These are phyloP conservation scores for Xenopus borealis DNA, from an alignment of 2,113 vertebrate species.

Conservation along the genomic window DNA sequence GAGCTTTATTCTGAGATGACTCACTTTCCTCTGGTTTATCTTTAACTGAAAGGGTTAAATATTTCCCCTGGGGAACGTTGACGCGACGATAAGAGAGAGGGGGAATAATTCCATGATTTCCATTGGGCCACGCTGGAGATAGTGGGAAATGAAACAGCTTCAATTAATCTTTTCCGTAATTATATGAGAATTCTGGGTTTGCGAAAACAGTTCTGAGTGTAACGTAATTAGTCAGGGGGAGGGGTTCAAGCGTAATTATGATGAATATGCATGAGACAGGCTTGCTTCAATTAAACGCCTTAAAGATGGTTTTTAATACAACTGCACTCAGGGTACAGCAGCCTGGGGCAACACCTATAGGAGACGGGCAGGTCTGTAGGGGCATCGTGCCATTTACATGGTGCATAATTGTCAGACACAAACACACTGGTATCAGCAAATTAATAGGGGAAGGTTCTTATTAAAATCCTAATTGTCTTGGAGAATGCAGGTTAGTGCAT, in stretches of 20 bases:
- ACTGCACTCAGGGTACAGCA: constrained; percentile 51
- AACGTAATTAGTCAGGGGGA: constrained; percentile 62
- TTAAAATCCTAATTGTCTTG: no score
- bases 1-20: no score
- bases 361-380: no score
- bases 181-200: constrained; percentile 66
- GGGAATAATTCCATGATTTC: constrained; percentile 57
- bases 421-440: no score
- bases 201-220: constrained; percentile 58
- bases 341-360: background rate
- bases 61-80: background rate
- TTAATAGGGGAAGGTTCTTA: no score
- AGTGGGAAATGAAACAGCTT: constrained; percentile 71
- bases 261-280: constrained; percentile 74
- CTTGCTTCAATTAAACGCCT: constrained; percentile 69
- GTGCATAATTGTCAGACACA: no score
- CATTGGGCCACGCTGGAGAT: constrained; percentile 65
- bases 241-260: constrained; percentile 62
- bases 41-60: background rate
- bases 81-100: background rate
- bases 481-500: no score
- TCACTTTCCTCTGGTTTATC: no score
- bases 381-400: no score
- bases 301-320: constrained; percentile 56
- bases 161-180: constrained; percentile 75